Evolutionary conservation across 1,140 invertebrate species (phyloP), one percentile per base, ranked within the genome.

Genomic region (Parasteatoda tepidariorum): DNA sequence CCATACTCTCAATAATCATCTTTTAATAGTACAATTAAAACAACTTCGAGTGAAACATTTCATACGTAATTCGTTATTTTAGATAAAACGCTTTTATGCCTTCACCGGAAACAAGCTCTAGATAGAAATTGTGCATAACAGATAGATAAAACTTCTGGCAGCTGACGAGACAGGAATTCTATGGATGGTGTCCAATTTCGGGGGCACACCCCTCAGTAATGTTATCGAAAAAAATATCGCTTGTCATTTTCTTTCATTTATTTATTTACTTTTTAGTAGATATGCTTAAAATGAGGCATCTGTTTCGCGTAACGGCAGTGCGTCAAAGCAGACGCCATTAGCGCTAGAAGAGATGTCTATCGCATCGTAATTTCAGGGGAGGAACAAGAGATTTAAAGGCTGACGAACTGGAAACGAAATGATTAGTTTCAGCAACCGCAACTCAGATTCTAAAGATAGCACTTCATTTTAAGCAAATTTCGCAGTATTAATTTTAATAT

Each of bases 321-420:
- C 71, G 71, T 74, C 71, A 74, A 74, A 61, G 33, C 31, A 61
- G 71, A 61, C 71, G 71, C 71, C 71, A 74, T 61, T 74, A 61
- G 55, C 18, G 71, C 55, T 22, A 74, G 55, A 31, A 18, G 38
- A 74, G 71, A 61, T 71, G 68, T 30, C 15, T 74, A 74, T 74
- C 55, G 31, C 9, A 22, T 41, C 28, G 68, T 71, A 26, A 71
- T 55, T 68, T 34, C 2, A 30, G 28, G 11, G 26, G 61, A 18
- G 61, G 61, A 30, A 64, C 38, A 9, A 34, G 66, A 33, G 64
- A 33, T 31, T 31, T n/a, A n/a, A n/a, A n/a, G n/a, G n/a, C n/a
- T n/a, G n/a, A n/a, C n/a, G n/a, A n/a, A n/a, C n/a, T n/a, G n/a
- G n/a, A n/a, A n/a, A n/a, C n/a, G n/a, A n/a, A n/a, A n/a, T n/a